A percentile compares a stretch with the other conserved stretches of the same genome.
These are phyloP conservation scores for Mellivora capensis DNA, from an alignment of 2,113 vertebrate species.

Conservation along the genomic window DNA sequence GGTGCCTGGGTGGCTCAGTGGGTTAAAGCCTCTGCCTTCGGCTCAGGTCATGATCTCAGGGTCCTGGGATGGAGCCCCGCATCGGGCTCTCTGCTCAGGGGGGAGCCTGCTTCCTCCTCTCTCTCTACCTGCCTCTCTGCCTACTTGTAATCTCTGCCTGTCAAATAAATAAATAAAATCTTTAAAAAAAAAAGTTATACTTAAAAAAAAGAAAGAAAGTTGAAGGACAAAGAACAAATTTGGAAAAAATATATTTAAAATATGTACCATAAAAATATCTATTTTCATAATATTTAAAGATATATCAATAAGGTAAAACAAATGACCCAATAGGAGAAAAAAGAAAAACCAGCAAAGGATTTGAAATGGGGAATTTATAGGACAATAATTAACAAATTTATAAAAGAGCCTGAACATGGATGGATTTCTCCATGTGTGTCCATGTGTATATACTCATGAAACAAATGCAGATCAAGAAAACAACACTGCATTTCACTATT, in stretches of 20 bases:
- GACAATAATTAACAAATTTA: neutral
- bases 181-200: neutral
- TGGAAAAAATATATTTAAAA: neutral
- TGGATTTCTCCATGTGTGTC: neutral
- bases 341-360: neutral
- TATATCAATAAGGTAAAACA: neutral
- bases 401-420: neutral
- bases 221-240: neutral
- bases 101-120: too few species aligned
- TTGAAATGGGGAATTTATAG: neutral
- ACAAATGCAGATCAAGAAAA: neutral
- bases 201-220: neutral
- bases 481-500: neutral
- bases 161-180: too few species aligned
- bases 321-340: neutral
- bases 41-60: too few species aligned
- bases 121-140: too few species aligned
- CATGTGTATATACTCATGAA: neutral
- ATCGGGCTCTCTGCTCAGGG: too few species aligned
- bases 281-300: neutral
- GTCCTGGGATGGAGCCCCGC: too few species aligned
- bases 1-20: too few species aligned
- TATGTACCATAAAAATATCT: neutral
- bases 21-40: too few species aligned
- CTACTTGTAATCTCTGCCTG: too few species aligned